Conservation (phyloP, 1,140 invertebrate genomes). For the Pemphigus obesinymphae region DNA sequence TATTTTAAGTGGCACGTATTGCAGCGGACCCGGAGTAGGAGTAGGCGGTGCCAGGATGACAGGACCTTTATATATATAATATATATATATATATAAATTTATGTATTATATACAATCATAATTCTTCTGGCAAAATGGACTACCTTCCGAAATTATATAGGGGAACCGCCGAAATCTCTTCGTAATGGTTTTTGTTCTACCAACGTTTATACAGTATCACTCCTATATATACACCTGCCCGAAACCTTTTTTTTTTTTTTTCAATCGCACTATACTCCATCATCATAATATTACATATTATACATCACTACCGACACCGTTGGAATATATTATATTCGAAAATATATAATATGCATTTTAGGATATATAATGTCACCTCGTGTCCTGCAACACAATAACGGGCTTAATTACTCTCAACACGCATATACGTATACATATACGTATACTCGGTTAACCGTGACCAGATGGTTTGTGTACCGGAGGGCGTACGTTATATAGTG, state of each 20-base stretch:
- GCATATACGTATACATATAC: no score
- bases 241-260: neutral
- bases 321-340: neutral
- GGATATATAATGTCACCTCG: conserved; percentile 36
- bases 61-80: conserved; percentile 34
- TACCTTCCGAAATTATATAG: conserved; percentile 41
- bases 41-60: conserved; percentile 38
- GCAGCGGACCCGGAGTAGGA: conserved; percentile 16
- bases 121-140: conserved; percentile 35
- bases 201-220: conserved; percentile 36
- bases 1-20: conserved; percentile 37
- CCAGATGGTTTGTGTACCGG: conserved; percentile 32
- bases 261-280: neutral
- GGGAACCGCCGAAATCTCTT: conserved; percentile 1
- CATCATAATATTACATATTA: no score
- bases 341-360: neutral
- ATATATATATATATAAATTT: no score
- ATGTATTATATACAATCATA: conserved; percentile 23
- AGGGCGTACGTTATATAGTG: conserved; percentile 11
- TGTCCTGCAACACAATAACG: conserved; percentile 19
- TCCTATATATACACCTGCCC: conserved; percentile 24
- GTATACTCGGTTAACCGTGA: conserved; percentile 28
- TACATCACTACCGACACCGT: neutral
- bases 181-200: conserved; percentile 39
- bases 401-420: conserved; percentile 29